Base-by-base conservation (phyloP, 2,888 invertebrate genomes). In the Anaspis maculata region DNA sequence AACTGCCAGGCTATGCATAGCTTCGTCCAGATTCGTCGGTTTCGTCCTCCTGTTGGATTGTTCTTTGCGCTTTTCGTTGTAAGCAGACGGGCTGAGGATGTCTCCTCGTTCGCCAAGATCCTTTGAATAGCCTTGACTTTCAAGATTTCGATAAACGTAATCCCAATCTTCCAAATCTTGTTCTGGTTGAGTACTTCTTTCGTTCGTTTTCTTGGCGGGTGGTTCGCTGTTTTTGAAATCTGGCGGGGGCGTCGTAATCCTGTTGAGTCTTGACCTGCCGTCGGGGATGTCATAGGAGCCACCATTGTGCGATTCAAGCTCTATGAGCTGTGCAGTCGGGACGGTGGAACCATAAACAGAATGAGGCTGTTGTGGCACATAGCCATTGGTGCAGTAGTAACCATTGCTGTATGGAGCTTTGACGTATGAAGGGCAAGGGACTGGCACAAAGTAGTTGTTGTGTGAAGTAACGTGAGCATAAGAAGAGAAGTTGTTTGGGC, bases 131-230 rank as follows among this genome's bases (percentile, higher is more conserved):
- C 83, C 80, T 49, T 82, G 77, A 46, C 76, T 81, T 36, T 85
- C 83, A 19, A 87, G 65, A 56, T 83, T 81, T 46, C 77, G 73
- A 55, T 80, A 87, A 0, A 87, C 85, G 54, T 83, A 85, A 54
- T 82, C 82, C 87, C 87, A 88, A 30, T 77, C 76, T 45, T 83
- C 84, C 34, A 76, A 77, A 30, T 39, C 38, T 27, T 45, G 45
- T 32, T 39, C 42, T 25, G 35, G 39, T 7, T 44, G 37, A 16
- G 34, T 27, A 15, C 41, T 38, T 35, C 30, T 14, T 33, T 34
- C 16, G 38, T 29, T 34, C 27, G 38, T 25, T 42, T 41, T 31
- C 13, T 23, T 23, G 5, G 27, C 28, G 19, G 19, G 33, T 27
- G 11, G 34, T 41, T 5, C 31, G 25, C 6, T 44, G 41, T 28